Evolutionary conservation across 2,888 invertebrate genomes (phyloP).

Genomic region (Torymus auratus): DNA sequence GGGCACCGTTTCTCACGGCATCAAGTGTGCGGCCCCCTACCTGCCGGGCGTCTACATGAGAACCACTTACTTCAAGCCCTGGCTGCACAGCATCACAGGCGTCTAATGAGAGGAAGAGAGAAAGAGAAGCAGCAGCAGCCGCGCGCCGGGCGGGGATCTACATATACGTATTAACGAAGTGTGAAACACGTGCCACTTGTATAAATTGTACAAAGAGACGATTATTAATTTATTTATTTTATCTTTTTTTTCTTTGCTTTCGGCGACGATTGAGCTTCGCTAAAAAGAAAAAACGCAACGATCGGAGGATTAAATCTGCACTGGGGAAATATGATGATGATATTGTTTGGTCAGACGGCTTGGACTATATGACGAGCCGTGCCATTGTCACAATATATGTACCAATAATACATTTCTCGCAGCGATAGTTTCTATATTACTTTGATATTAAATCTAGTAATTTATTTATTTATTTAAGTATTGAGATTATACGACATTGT

Average conservation of each 20-base stretch:
- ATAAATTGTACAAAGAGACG: constrained; percentile 72
- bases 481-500: background rate
- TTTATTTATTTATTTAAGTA: too few relatives aligned
- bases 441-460: too few relatives aligned
- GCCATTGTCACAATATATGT: too few relatives aligned
- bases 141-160: background rate
- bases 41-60: constrained; percentile 96
- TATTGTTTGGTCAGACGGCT: too few relatives aligned
- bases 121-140: background rate
- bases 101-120: constrained; percentile 72
- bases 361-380: too few relatives aligned
- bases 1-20: constrained; percentile 96
- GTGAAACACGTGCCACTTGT: constrained; percentile 68
- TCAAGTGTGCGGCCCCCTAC: constrained; percentile 94
- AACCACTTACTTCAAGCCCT: constrained; percentile 93
- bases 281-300: too few relatives aligned
- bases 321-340: too few relatives aligned
- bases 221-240: constrained; percentile 68
- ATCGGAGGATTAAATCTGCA: too few relatives aligned
- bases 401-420: too few relatives aligned
- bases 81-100: constrained; percentile 92
- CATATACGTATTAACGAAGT: constrained; percentile 51
- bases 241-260: too few relatives aligned
- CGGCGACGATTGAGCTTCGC: too few relatives aligned
- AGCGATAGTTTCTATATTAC: too few relatives aligned